phyloP scores from a whole-genome alignment of 2,888 invertebrate genomes.

The Teleogryllus oceanicus region DNA sequence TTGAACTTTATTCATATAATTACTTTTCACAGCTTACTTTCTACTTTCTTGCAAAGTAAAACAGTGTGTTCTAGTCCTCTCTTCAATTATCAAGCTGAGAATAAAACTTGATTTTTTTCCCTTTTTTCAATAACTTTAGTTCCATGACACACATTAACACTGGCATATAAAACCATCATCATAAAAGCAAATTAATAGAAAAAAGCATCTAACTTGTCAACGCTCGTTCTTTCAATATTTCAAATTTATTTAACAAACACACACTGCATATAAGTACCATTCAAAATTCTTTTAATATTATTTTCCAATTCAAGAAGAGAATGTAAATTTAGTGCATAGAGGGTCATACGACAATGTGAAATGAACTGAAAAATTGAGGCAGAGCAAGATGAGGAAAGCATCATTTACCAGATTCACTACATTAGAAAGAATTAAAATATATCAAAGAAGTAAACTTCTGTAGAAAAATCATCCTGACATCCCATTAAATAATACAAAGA shows the following conservation, averaged over 20 bases:
- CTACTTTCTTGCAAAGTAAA: not conserved
- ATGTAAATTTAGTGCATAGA: no score
- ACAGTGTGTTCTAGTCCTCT: not conserved
- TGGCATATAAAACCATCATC: not conserved
- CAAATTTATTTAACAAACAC: not conserved
- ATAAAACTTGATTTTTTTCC: no score
- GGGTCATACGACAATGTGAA: no score
- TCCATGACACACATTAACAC: not conserved
- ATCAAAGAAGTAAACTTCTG: no score
- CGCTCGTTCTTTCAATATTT: not conserved
- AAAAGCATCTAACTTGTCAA: not conserved
- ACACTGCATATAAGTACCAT: no score
- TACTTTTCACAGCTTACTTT: not conserved
- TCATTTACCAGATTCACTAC: no score
- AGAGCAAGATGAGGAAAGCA: not conserved
- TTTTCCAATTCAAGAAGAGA: not conserved
- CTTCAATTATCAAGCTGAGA: no score
- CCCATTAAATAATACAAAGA: no score
- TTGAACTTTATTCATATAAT: not conserved
- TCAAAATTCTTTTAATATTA: not conserved
- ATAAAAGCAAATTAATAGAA: not conserved
- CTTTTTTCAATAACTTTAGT: no score
- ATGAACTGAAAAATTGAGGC: no score
- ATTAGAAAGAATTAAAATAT: no score
- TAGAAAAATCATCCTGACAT: no score